Conservation (phyloP, 1,140 invertebrate species). For the Neodiprion fabricii region DNA sequence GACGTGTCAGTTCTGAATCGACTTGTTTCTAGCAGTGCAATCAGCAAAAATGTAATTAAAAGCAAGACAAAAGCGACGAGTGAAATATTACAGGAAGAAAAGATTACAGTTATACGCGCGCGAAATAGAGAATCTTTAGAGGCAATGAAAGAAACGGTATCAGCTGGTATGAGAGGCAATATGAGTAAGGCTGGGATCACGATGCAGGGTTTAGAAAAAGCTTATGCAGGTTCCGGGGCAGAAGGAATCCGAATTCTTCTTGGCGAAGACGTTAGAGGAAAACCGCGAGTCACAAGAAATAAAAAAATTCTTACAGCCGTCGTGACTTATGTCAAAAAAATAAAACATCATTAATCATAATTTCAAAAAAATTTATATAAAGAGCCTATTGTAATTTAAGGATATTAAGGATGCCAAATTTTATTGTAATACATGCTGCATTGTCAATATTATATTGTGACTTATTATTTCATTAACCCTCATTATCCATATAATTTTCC, state of each 20-base stretch:
- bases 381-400: no score
- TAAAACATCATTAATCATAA: no score
- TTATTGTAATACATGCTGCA: no score
- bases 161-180: slow-evolving; percentile 21
- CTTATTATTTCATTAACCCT: no score
- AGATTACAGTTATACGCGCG: not conserved
- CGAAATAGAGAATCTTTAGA: slow-evolving; percentile 14
- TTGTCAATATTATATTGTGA: no score
- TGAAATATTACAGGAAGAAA: slow-evolving; percentile 2
- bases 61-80: not conserved
- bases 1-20: slow-evolving; percentile 23
- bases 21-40: slow-evolving; percentile 18
- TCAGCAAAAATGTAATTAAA: not conserved
- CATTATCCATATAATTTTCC: no score
- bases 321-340: not conserved
- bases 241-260: slow-evolving; percentile 18
- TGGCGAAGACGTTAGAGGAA: slow-evolving; percentile 17
- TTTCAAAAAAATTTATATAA: no score
- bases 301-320: slow-evolving; percentile 11
- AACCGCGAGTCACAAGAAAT: slow-evolving; percentile 16
- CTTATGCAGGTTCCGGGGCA: slow-evolving; percentile 9
- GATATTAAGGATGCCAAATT: no score
- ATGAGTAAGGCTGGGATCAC: slow-evolving; percentile 23
- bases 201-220: slow-evolving; percentile 14
- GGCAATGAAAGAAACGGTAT: slow-evolving; percentile 16